Conservation (phyloP, 2,797 vertebrate species). For the Gorsachius magnificus region DNA sequence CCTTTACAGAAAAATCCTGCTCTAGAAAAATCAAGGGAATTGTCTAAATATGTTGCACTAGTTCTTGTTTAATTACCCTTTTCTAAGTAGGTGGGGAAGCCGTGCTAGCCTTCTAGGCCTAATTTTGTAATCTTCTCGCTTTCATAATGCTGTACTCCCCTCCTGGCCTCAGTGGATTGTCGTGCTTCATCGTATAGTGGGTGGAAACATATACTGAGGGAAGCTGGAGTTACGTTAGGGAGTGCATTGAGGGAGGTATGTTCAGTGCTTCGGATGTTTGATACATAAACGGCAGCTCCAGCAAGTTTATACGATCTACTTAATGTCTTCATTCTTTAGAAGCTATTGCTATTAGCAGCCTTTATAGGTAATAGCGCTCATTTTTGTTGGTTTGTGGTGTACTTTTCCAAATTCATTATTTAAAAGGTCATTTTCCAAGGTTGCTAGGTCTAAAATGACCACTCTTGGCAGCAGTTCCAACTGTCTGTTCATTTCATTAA, state of each 20-base stretch:
- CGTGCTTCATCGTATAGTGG: not conserved
- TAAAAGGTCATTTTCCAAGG: slow-evolving; percentile 48
- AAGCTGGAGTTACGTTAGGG: fast-evolving
- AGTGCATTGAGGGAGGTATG: not conserved
- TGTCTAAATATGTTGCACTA: not conserved
- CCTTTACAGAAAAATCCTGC: not conserved
- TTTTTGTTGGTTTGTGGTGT: not conserved
- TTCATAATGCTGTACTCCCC: fast-evolving
- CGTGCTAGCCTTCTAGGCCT: not conserved
- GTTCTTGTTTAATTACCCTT: not conserved
- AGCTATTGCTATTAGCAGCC: not conserved
- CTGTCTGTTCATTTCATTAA: slow-evolving; percentile 43
- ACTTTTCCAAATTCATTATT: slow-evolving; percentile 17
- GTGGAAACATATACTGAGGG: not conserved
- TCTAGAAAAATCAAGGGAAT: not conserved
- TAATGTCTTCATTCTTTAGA: not conserved
- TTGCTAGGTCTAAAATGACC: slow-evolving; percentile 32
- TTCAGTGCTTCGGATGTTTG: not conserved
- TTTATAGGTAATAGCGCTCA: not conserved
- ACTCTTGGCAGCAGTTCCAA: slow-evolving; percentile 25
- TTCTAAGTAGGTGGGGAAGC: not conserved
- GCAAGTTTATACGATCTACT: not conserved
- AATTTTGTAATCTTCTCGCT: not conserved
- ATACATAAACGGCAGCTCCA: not conserved
- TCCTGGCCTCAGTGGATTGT: not conserved